Conservation (phyloP, 2,888 invertebrate species). For the Perizoma affinitatum region DNA sequence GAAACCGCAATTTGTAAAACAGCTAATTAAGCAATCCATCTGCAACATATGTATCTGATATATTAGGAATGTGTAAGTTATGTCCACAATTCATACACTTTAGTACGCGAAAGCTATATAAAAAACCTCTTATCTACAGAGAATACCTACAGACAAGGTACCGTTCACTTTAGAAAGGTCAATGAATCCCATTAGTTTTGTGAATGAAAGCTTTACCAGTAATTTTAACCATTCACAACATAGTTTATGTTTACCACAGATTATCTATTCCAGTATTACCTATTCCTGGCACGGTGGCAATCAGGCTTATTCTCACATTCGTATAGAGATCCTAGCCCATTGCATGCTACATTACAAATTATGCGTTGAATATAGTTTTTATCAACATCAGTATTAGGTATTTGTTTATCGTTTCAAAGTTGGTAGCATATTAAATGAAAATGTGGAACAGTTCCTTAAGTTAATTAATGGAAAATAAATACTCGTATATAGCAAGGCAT, state of each 20-base stretch:
- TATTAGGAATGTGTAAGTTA: too few relatives aligned
- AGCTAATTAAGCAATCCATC: too few relatives aligned
- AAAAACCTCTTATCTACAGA: too few relatives aligned
- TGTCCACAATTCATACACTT: too few relatives aligned
- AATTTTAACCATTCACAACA: conserved; percentile 10
- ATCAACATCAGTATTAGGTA: conserved; percentile 36
- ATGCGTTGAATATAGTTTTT: conserved; percentile 44
- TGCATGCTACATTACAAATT: conserved; percentile 63
- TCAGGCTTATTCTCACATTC: conserved; percentile 67
- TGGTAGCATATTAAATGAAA: conserved; percentile 10
- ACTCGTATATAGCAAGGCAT: too few relatives aligned
- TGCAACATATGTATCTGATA: too few relatives aligned
- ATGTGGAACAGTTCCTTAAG: background rate
- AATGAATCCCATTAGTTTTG: conserved; percentile 3
- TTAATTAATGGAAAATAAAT: too few relatives aligned
- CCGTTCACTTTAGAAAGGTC: background rate
- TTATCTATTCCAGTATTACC: conserved; percentile 38
- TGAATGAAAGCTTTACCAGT: conserved; percentile 26
- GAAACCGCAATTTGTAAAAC: too few relatives aligned
- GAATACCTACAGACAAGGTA: too few relatives aligned
- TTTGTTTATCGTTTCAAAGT: conserved; percentile 33
- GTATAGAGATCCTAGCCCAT: conserved; percentile 46
- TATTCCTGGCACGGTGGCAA: conserved; percentile 62
- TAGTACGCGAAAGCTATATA: too few relatives aligned
- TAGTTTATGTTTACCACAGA: background rate